A percentile compares a stretch with the other conserved stretches of the same genome.
These are phyloP conservation scores for Pocillopora grandis DNA, from an alignment of 92 coral and sea anemone species.

Conservation along the genomic window DNA sequence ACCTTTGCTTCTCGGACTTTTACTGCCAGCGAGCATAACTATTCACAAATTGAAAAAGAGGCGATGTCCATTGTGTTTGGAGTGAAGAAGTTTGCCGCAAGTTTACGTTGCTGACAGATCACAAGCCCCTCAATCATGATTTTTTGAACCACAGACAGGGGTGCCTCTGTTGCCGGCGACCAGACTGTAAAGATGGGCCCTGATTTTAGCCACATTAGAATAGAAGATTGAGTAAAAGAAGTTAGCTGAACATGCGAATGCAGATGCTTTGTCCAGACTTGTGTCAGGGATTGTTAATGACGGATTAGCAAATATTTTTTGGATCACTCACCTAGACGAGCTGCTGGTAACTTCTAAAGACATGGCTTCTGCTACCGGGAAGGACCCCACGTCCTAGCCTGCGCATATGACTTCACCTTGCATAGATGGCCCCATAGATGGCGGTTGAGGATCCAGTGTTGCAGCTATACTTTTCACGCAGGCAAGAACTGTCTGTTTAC, in stretches of 20 bases:
- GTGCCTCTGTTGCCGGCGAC: slow-evolving; percentile 58
- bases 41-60: neutral
- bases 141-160: slow-evolving; percentile 53
- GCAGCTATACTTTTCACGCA: slow-evolving; percentile 7
- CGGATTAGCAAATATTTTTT: slow-evolving; percentile 14
- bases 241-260: slow-evolving; percentile 51
- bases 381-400: slow-evolving; percentile 9
- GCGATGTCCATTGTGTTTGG: neutral
- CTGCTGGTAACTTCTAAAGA: slow-evolving; percentile 37
- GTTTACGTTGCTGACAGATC: slow-evolving; percentile 57
- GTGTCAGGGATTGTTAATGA: neutral
- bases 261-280: slow-evolving; percentile 49
- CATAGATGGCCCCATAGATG: neutral
- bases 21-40: neutral
- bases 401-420: neutral
- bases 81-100: slow-evolving; percentile 21
- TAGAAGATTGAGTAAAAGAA: slow-evolving; percentile 52
- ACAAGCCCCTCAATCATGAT: slow-evolving; percentile 42
- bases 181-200: slow-evolving; percentile 57
- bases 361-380: slow-evolving; percentile 27
- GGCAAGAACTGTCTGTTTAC: slow-evolving; percentile 7
- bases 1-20: neutral
- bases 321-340: slow-evolving; percentile 36
- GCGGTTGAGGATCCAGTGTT: slow-evolving; percentile 5
- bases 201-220: slow-evolving; percentile 42